Conservation (phyloP, 2,113 vertebrate species). For the Bos javanicus region DNA sequence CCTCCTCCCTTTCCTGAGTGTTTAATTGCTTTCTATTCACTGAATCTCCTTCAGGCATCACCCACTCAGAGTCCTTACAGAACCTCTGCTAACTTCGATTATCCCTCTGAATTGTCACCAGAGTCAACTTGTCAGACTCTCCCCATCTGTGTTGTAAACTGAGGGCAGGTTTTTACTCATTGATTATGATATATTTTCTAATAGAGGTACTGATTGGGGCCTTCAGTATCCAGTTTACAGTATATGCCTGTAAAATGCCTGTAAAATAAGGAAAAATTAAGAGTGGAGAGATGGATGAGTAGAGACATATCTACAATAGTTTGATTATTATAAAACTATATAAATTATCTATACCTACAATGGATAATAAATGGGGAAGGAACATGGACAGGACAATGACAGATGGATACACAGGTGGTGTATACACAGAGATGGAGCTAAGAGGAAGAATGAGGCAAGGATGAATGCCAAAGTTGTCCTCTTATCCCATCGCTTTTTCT, state of each 20-base stretch:
- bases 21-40: neutral
- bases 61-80: neutral
- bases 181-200: neutral
- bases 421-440: neutral
- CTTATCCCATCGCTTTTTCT: neutral
- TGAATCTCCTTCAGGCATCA: neutral
- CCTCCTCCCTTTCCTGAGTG: neutral
- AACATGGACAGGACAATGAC: no score
- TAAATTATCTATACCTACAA: neutral
- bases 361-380: neutral
- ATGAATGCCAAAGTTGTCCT: neutral
- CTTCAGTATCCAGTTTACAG: neutral
- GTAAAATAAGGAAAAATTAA: neutral
- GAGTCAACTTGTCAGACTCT: neutral
- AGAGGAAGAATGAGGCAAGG: accelerated
- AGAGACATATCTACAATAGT: neutral
- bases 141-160: accelerated
- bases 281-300: neutral
- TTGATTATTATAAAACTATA: neutral
- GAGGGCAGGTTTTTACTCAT: neutral
- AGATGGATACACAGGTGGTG: neutral
- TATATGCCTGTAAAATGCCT: neutral
- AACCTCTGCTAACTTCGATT: neutral
- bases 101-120: neutral
- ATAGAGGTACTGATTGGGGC: neutral